Percentiles rank a stretch among this genome's conserved stretches.
phyloP scores from a whole-genome alignment of 2,888 invertebrate species.

The Neria commutata region DNA sequence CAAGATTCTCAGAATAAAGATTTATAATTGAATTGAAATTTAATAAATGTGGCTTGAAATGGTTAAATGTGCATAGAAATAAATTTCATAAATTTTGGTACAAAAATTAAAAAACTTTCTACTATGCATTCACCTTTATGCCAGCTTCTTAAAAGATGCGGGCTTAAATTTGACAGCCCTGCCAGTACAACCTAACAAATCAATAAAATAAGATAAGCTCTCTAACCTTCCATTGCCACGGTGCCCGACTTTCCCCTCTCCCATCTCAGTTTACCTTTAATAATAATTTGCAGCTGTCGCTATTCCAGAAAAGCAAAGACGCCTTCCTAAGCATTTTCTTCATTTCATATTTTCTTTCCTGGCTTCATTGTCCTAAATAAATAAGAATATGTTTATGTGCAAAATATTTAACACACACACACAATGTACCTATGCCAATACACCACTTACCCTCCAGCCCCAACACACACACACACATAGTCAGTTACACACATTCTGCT shows the following conservation, averaged over 20 bases:
- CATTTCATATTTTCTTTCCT: slow-evolving; percentile 40
- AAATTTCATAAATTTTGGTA: too few species aligned
- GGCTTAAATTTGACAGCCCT: too few species aligned
- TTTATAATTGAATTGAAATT: too few species aligned
- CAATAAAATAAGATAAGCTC: too few species aligned
- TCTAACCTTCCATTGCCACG: neutral
- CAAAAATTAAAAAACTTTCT: too few species aligned
- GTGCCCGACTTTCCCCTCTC: neutral
- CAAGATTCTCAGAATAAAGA: too few species aligned
- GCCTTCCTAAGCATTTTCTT: slow-evolving; percentile 26
- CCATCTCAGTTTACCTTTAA: slow-evolving; percentile 23
- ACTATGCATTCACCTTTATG: too few species aligned
- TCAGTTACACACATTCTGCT: slow-evolving; percentile 1
- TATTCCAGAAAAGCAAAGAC: neutral
- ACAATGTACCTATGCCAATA: slow-evolving; percentile 25
- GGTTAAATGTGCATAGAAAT: too few species aligned
- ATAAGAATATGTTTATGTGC: slow-evolving; percentile 60
- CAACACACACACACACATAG: slow-evolving; percentile 26
- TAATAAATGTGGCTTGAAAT: too few species aligned
- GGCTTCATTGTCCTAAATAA: slow-evolving; percentile 50
- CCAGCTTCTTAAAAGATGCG: too few species aligned
- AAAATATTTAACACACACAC: slow-evolving; percentile 57
- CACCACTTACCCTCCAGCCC: slow-evolving; percentile 10
- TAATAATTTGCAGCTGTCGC: slow-evolving; percentile 50
- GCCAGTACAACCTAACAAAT: too few species aligned